Base-by-base conservation (phyloP, 2,113 vertebrate genomes). In the Micromys minutus region DNA sequence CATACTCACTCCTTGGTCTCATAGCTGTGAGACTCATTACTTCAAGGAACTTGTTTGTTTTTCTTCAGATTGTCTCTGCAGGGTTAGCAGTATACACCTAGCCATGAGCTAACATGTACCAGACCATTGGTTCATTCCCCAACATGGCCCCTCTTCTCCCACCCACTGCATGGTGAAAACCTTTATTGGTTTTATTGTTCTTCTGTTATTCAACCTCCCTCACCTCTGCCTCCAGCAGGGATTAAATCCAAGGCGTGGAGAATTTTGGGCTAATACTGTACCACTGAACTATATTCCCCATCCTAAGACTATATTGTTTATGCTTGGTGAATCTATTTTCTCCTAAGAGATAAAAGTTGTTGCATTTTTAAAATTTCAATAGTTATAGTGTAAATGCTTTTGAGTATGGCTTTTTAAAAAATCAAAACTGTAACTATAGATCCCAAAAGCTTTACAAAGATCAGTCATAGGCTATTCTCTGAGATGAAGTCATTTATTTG, bases 21-120 rank as follows among this genome's bases (percentile, higher is more conserved):
- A 39, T 63, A 87, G 31, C 29, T 3, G 79, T 45, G 65, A 61
- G 47, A 91, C 94, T 95, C 89, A 69, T n/a, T 21, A 81, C 45
- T 95, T 69, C 79, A 88, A 87, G 95, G 95, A 88, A 19, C 10
- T 3, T 77, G 96, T 96, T 55, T 77, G 11, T 13, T 36, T 22
- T 97, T 96, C 29, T 39, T 21, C 31, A 52, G 87, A 16, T 97
- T 97, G 75, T 95, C 52, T 57, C 77, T 80, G 50, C 9, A 80
- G 50, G 50, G 77, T 80, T 19, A 13, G 36, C 10, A 57, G 34
- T 55, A 3, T 80, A 34, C 3, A 52, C 45, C 16, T 34, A 77
- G 9, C 71, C 24, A 10, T 92, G 24, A 19, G 19, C 61, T 22
- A 50, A 12, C 61, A 13, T 7, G 61, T 31, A 67, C 42, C 83